Percentiles rank a stretch among this genome's conserved stretches.
These are phyloP conservation scores for Zophobas morio DNA, from an alignment of 1,140 invertebrate species.

Conservation along the genomic window DNA sequence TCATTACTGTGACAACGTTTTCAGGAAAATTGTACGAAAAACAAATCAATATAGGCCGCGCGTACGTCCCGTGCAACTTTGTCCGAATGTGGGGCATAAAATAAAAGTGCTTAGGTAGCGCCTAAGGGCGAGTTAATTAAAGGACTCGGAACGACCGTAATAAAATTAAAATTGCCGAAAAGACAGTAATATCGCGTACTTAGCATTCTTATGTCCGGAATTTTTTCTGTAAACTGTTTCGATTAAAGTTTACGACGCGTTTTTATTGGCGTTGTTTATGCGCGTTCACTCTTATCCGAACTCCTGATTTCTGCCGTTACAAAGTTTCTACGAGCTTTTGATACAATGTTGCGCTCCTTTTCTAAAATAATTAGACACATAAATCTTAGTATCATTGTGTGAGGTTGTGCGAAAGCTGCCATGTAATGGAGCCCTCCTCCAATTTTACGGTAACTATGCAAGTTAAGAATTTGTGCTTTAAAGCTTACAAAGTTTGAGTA, in stretches of 20 bases:
- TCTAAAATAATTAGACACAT: conserved; percentile 45
- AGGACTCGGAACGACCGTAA: conserved; percentile 13
- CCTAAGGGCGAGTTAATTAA: conserved; percentile 17
- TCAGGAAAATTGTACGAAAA: no score
- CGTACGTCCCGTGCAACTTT: conserved; percentile 6
- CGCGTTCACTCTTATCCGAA: no score
- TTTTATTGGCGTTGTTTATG: neutral
- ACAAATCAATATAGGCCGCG: neutral
- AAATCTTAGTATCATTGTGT: conserved; percentile 34
- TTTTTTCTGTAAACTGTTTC: conserved; percentile 3
- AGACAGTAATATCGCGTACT: conserved; percentile 1
- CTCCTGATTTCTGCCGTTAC: neutral
- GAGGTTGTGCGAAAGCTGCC: conserved; percentile 32
- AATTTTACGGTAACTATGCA: conserved; percentile 44
- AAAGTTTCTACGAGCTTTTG: conserved; percentile 1
- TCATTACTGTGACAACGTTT: no score
- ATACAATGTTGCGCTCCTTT: conserved; percentile 23
- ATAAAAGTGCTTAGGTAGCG: conserved; percentile 3
- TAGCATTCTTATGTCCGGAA: conserved; percentile 11
- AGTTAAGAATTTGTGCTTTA: conserved; percentile 47
- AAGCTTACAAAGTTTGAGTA: conserved; percentile 37
- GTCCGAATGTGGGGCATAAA: conserved; percentile 3
- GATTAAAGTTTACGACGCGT: conserved; percentile 4
- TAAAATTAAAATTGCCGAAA: conserved; percentile 16
- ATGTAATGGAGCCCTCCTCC: conserved; percentile 43